phyloP scores from a whole-genome alignment of 2,888 invertebrate species.

The Chrysolina oricalcia region DNA sequence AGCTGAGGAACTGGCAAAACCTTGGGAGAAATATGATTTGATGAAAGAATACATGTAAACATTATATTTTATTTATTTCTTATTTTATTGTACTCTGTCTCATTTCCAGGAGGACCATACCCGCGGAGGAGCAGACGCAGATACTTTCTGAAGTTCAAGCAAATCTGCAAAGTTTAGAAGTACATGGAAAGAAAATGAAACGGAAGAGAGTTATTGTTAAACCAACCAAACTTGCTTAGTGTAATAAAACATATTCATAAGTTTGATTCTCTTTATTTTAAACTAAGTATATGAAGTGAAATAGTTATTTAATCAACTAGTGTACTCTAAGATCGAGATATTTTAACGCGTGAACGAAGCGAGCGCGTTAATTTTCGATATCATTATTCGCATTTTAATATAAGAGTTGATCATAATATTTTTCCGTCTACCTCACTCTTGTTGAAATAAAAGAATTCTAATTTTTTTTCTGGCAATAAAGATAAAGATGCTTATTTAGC shows the following conservation, averaged over 20 bases:
- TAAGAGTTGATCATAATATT: too few species aligned
- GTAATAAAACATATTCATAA: slow-evolving; percentile 3
- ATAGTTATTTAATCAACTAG: too few species aligned
- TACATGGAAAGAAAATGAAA: slow-evolving; percentile 78
- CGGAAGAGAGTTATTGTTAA: slow-evolving; percentile 77
- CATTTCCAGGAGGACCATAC: slow-evolving; percentile 81
- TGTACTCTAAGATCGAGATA: too few species aligned
- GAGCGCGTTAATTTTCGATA: too few species aligned
- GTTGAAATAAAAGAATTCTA: too few species aligned
- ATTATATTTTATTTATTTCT: slow-evolving; percentile 28
- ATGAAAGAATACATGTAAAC: slow-evolving; percentile 91
- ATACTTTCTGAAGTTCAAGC: slow-evolving; percentile 89
- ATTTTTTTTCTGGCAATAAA: too few species aligned
- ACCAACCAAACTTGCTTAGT: slow-evolving; percentile 73
- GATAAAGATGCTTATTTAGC: too few species aligned
- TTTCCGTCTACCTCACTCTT: too few species aligned
- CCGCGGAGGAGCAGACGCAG: slow-evolving; percentile 89
- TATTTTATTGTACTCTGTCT: neutral
- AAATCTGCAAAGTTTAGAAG: slow-evolving; percentile 82
- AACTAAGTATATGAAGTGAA: too few species aligned
- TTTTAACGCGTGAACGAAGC: too few species aligned
- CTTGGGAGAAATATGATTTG: slow-evolving; percentile 93
- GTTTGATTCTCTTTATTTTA: neutral
- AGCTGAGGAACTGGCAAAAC: slow-evolving; percentile 77
- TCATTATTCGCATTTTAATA: too few species aligned